phyloP scores from a whole-genome alignment of 2,888 invertebrate species.

The Branchellion lobata region DNA sequence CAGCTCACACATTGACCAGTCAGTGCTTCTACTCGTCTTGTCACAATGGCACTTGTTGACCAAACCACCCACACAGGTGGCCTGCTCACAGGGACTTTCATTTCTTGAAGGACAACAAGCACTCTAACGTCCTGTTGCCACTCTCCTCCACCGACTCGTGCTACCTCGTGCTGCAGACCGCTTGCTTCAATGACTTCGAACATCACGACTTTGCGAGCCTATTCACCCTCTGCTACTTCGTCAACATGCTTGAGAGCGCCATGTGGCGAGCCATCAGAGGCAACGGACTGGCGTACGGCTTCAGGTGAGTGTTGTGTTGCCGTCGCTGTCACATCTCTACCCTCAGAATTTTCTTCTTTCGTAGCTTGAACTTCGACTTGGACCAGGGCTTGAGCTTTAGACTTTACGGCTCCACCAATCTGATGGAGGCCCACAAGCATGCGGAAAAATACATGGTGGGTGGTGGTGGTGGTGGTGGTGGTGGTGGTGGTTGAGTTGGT shows the following conservation, averaged over 20 bases:
- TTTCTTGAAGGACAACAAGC: neutral
- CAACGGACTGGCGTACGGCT: constrained; percentile 80
- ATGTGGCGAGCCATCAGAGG: constrained; percentile 86
- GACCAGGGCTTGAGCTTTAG: constrained; percentile 72
- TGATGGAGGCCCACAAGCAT: constrained; percentile 77
- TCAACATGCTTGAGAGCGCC: constrained; percentile 84
- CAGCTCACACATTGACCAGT: too few species aligned
- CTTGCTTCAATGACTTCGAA: constrained; percentile 69
- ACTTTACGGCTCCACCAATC: constrained; percentile 76
- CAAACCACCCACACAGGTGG: constrained; percentile 27
- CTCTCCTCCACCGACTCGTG: constrained; percentile 80
- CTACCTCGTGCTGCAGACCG: constrained; percentile 71
- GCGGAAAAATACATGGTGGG: constrained; percentile 73
- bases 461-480: neutral
- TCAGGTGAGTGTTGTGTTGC: constrained; percentile 60
- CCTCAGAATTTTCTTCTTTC: neutral
- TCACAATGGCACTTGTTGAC: too few species aligned
- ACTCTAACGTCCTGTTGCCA: constrained; percentile 69
- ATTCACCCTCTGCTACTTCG: constrained; percentile 77
- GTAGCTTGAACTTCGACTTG: constrained; percentile 68
- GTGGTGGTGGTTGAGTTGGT: too few species aligned
- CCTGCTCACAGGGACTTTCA: constrained; percentile 13
- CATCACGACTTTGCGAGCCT: constrained; percentile 73
- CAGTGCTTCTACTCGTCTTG: too few species aligned
- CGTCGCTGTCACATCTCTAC: too few species aligned